Conservation (phyloP, 2,888 invertebrate species). For the Antitype chi region DNA sequence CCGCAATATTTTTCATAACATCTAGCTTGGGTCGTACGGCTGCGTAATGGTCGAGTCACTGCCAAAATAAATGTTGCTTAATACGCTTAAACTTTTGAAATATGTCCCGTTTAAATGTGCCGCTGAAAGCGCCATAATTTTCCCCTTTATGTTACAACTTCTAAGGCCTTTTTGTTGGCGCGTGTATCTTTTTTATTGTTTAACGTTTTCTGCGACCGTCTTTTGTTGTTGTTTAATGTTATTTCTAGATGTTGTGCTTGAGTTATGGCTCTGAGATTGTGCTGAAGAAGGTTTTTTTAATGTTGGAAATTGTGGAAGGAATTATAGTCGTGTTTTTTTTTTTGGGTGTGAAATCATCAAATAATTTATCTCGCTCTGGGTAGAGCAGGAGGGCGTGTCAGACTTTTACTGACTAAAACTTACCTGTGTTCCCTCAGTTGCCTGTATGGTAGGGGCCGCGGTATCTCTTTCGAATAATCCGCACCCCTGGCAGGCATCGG, state of each 20-base stretch:
- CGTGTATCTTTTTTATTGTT: slow-evolving; percentile 84
- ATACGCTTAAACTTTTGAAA: slow-evolving; percentile 90
- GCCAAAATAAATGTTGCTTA: slow-evolving; percentile 91
- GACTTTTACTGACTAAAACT: no score
- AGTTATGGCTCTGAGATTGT: slow-evolving; percentile 55
- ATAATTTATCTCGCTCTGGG: no score
- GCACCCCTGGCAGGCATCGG: no score
- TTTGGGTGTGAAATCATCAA: no score
- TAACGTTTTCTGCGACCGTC: slow-evolving; percentile 70
- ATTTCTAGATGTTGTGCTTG: slow-evolving; percentile 58
- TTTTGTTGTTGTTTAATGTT: slow-evolving; percentile 70
- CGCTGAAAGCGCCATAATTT: slow-evolving; percentile 89
- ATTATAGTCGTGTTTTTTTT: not conserved
- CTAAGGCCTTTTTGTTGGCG: slow-evolving; percentile 78
- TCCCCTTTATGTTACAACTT: slow-evolving; percentile 87
- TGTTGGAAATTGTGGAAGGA: not conserved
- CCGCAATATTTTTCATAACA: slow-evolving; percentile 82
- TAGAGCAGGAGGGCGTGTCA: no score
- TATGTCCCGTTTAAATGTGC: slow-evolving; percentile 89
- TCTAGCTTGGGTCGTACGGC: slow-evolving; percentile 74
- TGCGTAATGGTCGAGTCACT: slow-evolving; percentile 87
- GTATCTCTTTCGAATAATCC: no score
- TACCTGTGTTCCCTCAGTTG: no score
- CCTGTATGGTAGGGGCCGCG: no score
- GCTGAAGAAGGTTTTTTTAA: slow-evolving; percentile 44